Conservation (phyloP, 2,888 invertebrate species). For the Drosophila picticornis region DNA sequence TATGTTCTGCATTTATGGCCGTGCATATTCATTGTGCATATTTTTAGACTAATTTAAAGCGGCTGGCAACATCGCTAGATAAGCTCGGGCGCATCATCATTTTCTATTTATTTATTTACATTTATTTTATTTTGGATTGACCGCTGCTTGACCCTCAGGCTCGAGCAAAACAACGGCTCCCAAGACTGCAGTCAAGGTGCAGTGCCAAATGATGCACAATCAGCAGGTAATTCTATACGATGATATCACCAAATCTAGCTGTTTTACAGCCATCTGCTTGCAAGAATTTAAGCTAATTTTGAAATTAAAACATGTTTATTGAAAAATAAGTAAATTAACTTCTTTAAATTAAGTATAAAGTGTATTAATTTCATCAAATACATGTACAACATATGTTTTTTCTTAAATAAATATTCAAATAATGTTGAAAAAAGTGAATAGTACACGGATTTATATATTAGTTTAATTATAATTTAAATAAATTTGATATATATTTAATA, state of each 20-base stretch:
- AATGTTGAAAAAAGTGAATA: too few species aligned
- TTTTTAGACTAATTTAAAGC: slow-evolving; percentile 41
- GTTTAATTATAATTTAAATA: background rate
- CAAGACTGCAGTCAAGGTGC: slow-evolving; percentile 24
- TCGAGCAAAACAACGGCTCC: background rate
- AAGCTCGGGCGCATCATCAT: slow-evolving; percentile 25
- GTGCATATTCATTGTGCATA: slow-evolving; percentile 25
- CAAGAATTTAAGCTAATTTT: background rate
- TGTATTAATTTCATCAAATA: too few species aligned
- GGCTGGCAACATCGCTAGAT: slow-evolving; percentile 48
- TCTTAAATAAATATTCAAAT: too few species aligned
- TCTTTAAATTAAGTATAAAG: too few species aligned
- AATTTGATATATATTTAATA: background rate
- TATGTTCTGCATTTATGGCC: slow-evolving; percentile 19
- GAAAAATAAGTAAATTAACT: too few species aligned
- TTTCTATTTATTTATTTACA: slow-evolving; percentile 2
- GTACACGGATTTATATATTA: background rate
- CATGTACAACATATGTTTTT: too few species aligned
- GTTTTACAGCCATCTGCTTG: background rate
- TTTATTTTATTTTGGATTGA: slow-evolving; percentile 19
- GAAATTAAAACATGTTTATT: too few species aligned
- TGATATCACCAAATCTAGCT: background rate
- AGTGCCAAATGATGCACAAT: slow-evolving; percentile 8
- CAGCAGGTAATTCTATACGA: slow-evolving; percentile 11
- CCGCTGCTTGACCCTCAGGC: slow-evolving; percentile 48